Percentiles rank a stretch among this genome's conserved stretches.
Evolutionary conservation across 2,888 invertebrate genomes (phyloP).

Genomic region (Meteorus cinctellus): DNA sequence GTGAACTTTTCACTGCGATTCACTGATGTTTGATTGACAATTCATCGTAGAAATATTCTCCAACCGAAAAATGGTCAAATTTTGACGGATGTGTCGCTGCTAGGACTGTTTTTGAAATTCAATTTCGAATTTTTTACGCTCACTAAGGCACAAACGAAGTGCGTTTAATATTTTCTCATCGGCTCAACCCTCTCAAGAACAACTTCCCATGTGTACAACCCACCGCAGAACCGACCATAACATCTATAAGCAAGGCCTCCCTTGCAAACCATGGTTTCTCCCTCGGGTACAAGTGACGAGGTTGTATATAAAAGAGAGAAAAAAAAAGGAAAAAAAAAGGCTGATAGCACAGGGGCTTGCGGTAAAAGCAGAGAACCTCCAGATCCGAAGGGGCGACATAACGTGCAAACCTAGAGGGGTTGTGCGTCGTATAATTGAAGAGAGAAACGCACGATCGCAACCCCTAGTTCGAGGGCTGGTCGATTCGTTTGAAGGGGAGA

Average conservation of each 20-base stretch:
- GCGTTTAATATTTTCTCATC: constrained; percentile 26
- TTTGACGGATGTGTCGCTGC: too few species aligned
- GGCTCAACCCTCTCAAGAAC: constrained; percentile 44
- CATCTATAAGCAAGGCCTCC: constrained; percentile 63
- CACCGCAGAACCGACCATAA: constrained; percentile 62
- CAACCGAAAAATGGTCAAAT: too few species aligned
- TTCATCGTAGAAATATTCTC: too few species aligned
- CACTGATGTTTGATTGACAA: too few species aligned
- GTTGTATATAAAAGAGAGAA: constrained; percentile 40
- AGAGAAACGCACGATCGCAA: constrained; percentile 51
- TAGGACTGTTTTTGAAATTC: background rate
- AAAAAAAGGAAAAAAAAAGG: constrained; percentile 54
- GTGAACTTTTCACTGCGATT: too few species aligned
- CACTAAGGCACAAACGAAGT: background rate
- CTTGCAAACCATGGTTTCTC: constrained; percentile 49
- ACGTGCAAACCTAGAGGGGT: constrained; percentile 28
- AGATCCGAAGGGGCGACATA: constrained; percentile 12
- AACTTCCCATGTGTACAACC: constrained; percentile 29
- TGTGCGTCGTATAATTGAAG: constrained; percentile 63
- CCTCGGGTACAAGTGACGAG: constrained; percentile 30
- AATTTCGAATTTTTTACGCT: background rate
- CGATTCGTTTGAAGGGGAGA: constrained; percentile 20
- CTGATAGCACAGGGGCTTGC: constrained; percentile 54
- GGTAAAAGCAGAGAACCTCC: constrained; percentile 6
- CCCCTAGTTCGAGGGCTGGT: constrained; percentile 54